These are phyloP conservation scores for Bombus impatiens DNA, from an alignment of 1,140 invertebrate genomes.

Conservation along the genomic window DNA sequence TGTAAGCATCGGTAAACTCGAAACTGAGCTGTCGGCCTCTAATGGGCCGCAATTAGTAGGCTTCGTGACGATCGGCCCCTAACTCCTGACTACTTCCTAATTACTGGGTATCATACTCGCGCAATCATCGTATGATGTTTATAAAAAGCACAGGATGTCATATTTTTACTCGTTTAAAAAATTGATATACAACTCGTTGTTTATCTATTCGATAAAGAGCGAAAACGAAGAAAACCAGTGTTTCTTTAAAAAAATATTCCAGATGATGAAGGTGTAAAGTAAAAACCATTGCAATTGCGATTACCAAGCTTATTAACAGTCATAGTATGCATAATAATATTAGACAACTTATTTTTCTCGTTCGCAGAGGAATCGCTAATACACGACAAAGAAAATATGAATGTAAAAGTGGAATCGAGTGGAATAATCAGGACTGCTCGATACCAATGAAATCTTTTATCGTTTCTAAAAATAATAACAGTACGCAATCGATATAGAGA, in stretches of 20 bases:
- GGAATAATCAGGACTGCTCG: too few relatives aligned
- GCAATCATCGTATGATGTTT: neutral
- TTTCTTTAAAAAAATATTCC: too few relatives aligned
- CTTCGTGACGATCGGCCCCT: conserved; percentile 14
- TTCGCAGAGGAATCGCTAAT: neutral
- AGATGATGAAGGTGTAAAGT: too few relatives aligned
- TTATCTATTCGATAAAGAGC: too few relatives aligned
- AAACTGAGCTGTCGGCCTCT: conserved; percentile 19
- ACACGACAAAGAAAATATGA: neutral
- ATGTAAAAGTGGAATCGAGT: neutral
- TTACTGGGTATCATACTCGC: conserved; percentile 23
- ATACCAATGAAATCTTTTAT: neutral
- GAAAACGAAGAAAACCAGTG: neutral
- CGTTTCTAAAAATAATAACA: conserved; percentile 12
- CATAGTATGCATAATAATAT: too few relatives aligned
- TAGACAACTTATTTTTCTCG: too few relatives aligned
- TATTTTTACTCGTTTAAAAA: neutral
- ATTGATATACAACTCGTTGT: too few relatives aligned
- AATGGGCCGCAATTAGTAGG: conserved; percentile 45
- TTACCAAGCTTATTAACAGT: too few relatives aligned
- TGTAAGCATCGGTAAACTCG: conserved; percentile 29
- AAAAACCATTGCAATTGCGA: too few relatives aligned
- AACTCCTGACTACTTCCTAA: conserved; percentile 20
- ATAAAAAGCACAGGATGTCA: neutral
- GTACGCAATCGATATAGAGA: neutral